Percentiles rank a stretch among this genome's conserved stretches.
Conservation (phyloP, 2,113 vertebrate genomes). For the Spea bombifrons region DNA sequence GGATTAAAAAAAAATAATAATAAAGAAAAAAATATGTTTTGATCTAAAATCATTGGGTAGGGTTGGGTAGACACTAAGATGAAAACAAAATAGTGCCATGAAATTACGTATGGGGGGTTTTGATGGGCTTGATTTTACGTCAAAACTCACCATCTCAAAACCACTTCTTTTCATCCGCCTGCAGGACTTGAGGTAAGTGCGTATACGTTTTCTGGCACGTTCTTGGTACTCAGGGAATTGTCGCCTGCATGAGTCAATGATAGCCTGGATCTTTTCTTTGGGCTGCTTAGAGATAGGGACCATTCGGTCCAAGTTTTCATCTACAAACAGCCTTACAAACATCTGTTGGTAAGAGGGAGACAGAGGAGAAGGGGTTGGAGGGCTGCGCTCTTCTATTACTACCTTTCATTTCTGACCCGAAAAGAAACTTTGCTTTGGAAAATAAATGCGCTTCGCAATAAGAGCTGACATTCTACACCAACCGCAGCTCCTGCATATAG, state of each 20-base stretch:
- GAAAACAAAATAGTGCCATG: conserved; percentile 79
- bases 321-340: conserved; percentile 91
- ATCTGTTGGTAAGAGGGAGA: conserved; percentile 89
- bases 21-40: conserved; percentile 51
- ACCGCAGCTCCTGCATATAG: not conserved
- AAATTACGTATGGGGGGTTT: conserved; percentile 74
- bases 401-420: conserved; percentile 71
- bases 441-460: conserved; percentile 60
- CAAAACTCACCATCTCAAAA: conserved; percentile 87
- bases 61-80: conserved; percentile 72
- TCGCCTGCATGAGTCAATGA: conserved; percentile 87
- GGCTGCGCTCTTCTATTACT: conserved; percentile 70
- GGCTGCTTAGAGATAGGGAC: conserved; percentile 89
- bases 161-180: conserved; percentile 87
- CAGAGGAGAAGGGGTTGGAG: conserved; percentile 85
- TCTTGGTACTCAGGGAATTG: conserved; percentile 88
- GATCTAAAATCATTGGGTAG: conserved; percentile 66
- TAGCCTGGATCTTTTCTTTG: conserved; percentile 90
- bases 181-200: conserved; percentile 90
- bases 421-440: conserved; percentile 66
- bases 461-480: conserved; percentile 7
- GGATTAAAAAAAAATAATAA: conserved; percentile 56
- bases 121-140: conserved; percentile 77
- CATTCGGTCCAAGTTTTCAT: conserved; percentile 90
- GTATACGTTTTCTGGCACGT: conserved; percentile 83